These are phyloP conservation scores for Geotrupes spiniger DNA, from an alignment of 2,888 invertebrate species.

Conservation along the genomic window DNA sequence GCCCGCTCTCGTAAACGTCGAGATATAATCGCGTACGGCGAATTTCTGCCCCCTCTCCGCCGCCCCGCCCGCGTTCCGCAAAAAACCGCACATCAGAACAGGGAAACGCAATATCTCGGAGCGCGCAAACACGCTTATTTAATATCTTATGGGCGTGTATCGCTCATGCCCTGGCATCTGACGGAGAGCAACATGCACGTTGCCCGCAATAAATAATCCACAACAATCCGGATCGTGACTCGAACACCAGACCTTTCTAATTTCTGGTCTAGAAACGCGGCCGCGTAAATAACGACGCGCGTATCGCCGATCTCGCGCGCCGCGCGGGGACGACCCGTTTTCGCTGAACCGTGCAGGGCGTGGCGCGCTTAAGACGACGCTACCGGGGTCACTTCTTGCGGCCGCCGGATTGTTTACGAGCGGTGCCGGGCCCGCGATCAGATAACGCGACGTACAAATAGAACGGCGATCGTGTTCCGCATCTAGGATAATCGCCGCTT, in stretches of 20 bases:
- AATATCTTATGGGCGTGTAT: constrained; percentile 11
- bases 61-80: neutral
- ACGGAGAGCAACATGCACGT: constrained; percentile 9
- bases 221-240: constrained; percentile 40
- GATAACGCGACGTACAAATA: constrained; percentile 13
- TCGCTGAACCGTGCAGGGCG: constrained; percentile 15
- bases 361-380: constrained; percentile 23
- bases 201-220: constrained; percentile 21
- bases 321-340: constrained; percentile 5
- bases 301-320: constrained; percentile 11
- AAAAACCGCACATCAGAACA: constrained; percentile 1
- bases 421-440: constrained; percentile 19
- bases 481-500: no score
- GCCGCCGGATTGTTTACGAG: constrained; percentile 21
- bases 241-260: constrained; percentile 42
- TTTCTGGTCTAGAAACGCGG: constrained; percentile 34
- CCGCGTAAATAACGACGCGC: constrained; percentile 13
- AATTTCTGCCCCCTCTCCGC: no score
- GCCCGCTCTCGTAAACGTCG: no score
- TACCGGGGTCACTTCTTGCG: constrained; percentile 24
- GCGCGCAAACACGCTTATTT: constrained; percentile 5
- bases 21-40: no score
- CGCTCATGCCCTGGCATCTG: constrained; percentile 10
- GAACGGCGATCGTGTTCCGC: neutral
- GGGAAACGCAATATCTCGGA: constrained; percentile 1